Percentiles rank a stretch among this genome's conserved stretches.
phyloP scores from a whole-genome alignment of 2,888 invertebrate species.

The Drosophila aldrichi region DNA sequence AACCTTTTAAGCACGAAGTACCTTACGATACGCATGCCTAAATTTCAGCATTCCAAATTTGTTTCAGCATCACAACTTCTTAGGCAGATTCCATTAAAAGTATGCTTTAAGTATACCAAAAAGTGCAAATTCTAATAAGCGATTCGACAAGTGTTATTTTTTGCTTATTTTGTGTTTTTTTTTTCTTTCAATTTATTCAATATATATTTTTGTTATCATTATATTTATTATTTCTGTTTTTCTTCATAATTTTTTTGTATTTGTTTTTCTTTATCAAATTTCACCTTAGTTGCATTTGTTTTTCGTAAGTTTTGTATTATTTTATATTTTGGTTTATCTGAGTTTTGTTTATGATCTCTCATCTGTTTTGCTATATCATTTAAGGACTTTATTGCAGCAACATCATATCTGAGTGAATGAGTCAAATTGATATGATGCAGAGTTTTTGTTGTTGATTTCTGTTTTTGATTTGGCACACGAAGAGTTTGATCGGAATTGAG shows the following conservation, averaged over 20 bases:
- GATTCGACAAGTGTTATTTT: not conserved
- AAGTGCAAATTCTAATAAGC: not conserved
- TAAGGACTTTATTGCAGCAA: conserved; percentile 23
- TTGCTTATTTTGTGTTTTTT: conserved; percentile 8
- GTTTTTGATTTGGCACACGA: conserved; percentile 59
- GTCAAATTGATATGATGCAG: conserved; percentile 70
- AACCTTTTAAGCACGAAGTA: no score
- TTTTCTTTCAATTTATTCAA: conserved; percentile 8
- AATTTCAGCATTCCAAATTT: no score
- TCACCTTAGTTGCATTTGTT: conserved; percentile 74
- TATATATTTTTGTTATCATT: conserved; percentile 8
- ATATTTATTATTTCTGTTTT: conserved; percentile 3
- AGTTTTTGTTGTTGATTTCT: no score
- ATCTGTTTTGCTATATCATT: conserved; percentile 10
- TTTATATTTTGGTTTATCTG: conserved; percentile 3
- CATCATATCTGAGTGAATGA: conserved; percentile 69
- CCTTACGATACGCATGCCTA: no score
- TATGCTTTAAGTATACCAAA: not conserved
- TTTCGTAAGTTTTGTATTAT: conserved; percentile 22
- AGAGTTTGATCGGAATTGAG: conserved; percentile 45
- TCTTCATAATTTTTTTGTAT: conserved; percentile 12
- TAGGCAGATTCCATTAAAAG: no score
- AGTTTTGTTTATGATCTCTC: conserved; percentile 19
- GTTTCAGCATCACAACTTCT: no score
- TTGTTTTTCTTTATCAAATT: conserved; percentile 43